phyloP scores from a whole-genome alignment of 2,797 vertebrate species.

The Cyprinella venusta region DNA sequence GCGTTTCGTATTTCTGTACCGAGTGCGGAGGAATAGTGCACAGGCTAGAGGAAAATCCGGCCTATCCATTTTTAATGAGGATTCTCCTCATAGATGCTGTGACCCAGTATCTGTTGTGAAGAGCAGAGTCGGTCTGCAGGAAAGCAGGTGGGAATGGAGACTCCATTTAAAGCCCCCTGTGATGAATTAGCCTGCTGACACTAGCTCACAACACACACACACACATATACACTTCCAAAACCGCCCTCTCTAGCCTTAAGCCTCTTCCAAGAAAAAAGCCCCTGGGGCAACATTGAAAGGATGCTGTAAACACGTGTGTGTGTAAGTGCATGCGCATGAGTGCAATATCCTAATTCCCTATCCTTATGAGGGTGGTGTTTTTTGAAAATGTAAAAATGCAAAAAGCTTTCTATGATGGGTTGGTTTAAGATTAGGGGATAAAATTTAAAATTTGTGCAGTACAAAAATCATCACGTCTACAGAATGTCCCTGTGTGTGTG shows the following conservation, averaged over 20 bases:
- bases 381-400: too few species aligned
- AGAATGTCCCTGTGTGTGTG: background rate
- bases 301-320: slow-evolving; percentile 33
- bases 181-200: slow-evolving; percentile 49
- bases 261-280: slow-evolving; percentile 30
- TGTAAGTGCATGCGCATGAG: too few species aligned
- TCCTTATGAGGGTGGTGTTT: too few species aligned
- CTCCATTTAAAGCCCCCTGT: slow-evolving; percentile 50
- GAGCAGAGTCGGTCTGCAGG: slow-evolving; percentile 38
- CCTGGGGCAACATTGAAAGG: slow-evolving; percentile 39
- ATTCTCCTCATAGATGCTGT: slow-evolving; percentile 42
- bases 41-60: slow-evolving; percentile 23
- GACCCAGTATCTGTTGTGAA: slow-evolving; percentile 29
- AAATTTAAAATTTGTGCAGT: too few species aligned
- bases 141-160: slow-evolving; percentile 47
- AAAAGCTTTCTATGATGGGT: too few species aligned
- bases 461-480: background rate
- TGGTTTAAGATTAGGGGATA: too few species aligned
- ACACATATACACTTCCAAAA: background rate
- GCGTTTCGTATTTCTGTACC: background rate
- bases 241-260: background rate
- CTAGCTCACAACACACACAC: slow-evolving; percentile 35
- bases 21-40: background rate
- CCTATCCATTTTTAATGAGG: slow-evolving; percentile 48
- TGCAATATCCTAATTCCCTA: too few species aligned